Conservation (phyloP, 2,888 invertebrate genomes). For the Caenorhabditis plicata region DNA sequence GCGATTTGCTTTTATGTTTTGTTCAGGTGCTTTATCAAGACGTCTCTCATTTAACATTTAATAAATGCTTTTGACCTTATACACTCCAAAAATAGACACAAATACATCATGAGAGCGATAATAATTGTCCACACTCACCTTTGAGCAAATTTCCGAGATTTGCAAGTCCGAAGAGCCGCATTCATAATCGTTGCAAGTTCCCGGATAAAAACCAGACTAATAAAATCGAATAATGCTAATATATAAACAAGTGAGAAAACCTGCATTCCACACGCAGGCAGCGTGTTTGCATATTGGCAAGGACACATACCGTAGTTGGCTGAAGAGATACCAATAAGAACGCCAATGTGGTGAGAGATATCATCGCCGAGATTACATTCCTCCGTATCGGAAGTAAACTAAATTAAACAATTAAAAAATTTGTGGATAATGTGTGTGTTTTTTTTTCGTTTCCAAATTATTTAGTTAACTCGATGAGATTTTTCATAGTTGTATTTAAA, state of each 20-base stretch:
- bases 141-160: conserved; percentile 3
- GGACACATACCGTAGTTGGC: conserved; percentile 56
- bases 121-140: conserved; percentile 9
- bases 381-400: conserved; percentile 18
- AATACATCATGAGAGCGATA: no score
- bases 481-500: no score
- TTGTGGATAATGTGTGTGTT: no score
- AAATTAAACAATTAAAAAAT: conserved; percentile 1
- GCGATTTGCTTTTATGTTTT: no score
- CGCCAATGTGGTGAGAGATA: conserved; percentile 33
- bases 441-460: no score
- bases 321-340: conserved; percentile 40
- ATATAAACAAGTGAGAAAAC: conserved; percentile 2
- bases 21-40: neutral
- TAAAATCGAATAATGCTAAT: neutral
- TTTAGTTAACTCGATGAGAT: no score
- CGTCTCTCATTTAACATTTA: neutral
- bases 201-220: conserved; percentile 30
- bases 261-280: conserved; percentile 29
- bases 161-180: conserved; percentile 6
- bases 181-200: conserved; percentile 10
- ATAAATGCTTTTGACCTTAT: neutral
- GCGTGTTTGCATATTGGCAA: conserved; percentile 30
- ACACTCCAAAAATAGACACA: no score
- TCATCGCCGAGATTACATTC: conserved; percentile 38